phyloP scores from a whole-genome alignment of 2,113 vertebrate species.

The Microcebus griseorufus region DNA sequence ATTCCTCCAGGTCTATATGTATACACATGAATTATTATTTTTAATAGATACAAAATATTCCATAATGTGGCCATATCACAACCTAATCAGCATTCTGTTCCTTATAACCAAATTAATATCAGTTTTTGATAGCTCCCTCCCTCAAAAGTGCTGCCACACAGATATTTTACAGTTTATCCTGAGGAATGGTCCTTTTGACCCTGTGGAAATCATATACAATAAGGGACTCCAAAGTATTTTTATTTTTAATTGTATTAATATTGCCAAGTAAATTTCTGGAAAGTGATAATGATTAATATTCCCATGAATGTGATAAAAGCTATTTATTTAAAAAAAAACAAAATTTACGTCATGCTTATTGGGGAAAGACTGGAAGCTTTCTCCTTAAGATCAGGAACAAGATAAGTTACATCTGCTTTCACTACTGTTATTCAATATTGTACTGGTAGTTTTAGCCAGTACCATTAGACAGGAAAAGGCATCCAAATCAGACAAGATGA shows the following conservation, averaged over 20 bases:
- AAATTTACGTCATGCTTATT: neutral
- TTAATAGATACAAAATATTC: neutral
- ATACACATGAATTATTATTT: neutral
- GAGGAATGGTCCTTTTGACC: neutral
- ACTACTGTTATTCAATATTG: too few species aligned
- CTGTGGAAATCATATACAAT: neutral
- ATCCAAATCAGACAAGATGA: neutral
- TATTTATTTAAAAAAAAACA: neutral
- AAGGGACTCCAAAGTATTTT: neutral
- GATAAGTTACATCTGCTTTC: neutral
- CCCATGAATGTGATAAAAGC: neutral
- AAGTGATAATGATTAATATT: neutral
- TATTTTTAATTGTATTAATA: neutral
- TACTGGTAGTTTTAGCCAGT: neutral
- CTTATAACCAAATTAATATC: neutral
- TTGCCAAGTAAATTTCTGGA: neutral
- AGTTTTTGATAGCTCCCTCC: neutral
- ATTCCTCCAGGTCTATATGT: neutral
- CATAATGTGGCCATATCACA: neutral
- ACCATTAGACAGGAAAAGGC: neutral
- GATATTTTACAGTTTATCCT: neutral
- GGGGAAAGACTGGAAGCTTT: neutral
- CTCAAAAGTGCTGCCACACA: neutral
- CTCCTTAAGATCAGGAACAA: neutral
- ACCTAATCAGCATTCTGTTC: neutral